These are phyloP conservation scores for Leucophenga varia DNA, from an alignment of 1,140 invertebrate genomes.

Conservation along the genomic window DNA sequence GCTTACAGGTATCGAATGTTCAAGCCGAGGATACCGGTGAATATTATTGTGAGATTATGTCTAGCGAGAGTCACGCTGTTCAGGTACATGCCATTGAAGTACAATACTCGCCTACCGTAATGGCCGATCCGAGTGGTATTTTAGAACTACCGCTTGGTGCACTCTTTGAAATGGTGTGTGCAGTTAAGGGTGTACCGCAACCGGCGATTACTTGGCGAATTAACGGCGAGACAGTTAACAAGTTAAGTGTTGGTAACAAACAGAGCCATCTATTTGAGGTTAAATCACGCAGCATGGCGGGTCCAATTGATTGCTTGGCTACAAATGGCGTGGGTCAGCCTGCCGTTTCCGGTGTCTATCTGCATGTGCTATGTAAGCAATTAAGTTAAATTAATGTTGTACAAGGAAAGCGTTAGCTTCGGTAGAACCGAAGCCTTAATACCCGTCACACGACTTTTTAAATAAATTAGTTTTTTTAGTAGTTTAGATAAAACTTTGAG, in stretches of 20 bases:
- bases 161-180: constrained; percentile 69
- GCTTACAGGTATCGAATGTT: constrained; percentile 66
- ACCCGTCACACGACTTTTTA: too few species aligned
- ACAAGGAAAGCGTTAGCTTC: too few species aligned
- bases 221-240: constrained; percentile 59
- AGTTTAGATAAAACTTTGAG: too few species aligned
- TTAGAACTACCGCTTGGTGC: constrained; percentile 71
- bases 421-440: too few species aligned
- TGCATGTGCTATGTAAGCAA: constrained; percentile 65
- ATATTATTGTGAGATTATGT: constrained; percentile 69
- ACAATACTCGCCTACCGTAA: constrained; percentile 68
- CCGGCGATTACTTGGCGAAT: constrained; percentile 70
- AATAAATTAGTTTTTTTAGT: too few species aligned
- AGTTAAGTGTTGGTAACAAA: constrained; percentile 62
- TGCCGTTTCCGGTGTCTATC: constrained; percentile 63
- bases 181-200: constrained; percentile 66
- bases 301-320: constrained; percentile 71
- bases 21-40: constrained; percentile 68
- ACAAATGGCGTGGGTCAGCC: constrained; percentile 73
- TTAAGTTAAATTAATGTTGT: too few species aligned
- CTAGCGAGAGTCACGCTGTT: constrained; percentile 61
- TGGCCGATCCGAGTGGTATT: constrained; percentile 68
- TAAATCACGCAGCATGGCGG: constrained; percentile 65
- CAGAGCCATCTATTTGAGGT: constrained; percentile 68
- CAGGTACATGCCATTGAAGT: constrained; percentile 76